phyloP scores from a whole-genome alignment of 2,888 invertebrate genomes.

The Nymphalis c-album region DNA sequence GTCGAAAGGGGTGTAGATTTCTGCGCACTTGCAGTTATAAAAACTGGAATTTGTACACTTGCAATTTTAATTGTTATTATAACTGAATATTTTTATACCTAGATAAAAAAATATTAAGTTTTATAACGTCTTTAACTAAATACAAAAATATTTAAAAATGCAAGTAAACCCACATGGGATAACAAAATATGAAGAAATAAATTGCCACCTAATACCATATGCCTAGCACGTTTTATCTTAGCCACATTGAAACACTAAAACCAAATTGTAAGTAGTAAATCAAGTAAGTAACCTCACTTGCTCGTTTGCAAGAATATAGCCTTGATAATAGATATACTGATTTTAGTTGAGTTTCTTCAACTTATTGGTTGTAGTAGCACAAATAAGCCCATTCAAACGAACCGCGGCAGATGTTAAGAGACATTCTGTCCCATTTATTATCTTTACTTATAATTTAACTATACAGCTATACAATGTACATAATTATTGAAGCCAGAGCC shows the following conservation, averaged over 20 bases:
- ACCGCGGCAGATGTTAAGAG: conserved; percentile 8
- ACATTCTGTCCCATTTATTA: conserved; percentile 6
- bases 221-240: too few species aligned
- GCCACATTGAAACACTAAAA: too few species aligned
- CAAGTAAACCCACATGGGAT: too few species aligned
- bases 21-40: not conserved
- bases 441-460: conserved; percentile 10
- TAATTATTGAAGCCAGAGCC: conserved; percentile 33
- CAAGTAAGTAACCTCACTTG: not conserved
- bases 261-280: too few species aligned
- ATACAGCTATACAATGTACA: conserved; percentile 6
- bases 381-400: not conserved
- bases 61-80: too few species aligned
- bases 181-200: too few species aligned
- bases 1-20: conserved; percentile 5
- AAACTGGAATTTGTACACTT: not conserved
- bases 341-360: not conserved
- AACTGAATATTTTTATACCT: too few species aligned
- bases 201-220: too few species aligned
- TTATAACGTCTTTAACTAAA: too few species aligned
- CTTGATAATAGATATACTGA: not conserved
- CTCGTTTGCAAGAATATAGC: not conserved
- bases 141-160: too few species aligned
- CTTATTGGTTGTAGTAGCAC: not conserved
- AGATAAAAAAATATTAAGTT: too few species aligned